phyloP scores from a whole-genome alignment of 2,888 invertebrate genomes.

The Synergus laeviventris region DNA sequence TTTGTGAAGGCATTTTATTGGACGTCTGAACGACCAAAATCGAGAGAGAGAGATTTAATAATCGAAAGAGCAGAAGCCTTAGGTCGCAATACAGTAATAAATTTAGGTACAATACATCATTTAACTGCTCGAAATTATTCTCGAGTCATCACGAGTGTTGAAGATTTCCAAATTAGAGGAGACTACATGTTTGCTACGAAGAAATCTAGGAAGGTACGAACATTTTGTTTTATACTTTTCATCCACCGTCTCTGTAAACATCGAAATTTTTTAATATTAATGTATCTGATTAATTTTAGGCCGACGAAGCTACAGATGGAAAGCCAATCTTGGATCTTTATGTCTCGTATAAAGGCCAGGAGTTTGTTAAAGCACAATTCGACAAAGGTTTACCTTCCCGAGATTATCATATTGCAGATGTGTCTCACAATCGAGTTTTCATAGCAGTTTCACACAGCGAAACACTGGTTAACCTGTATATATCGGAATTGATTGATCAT shows the following conservation, averaged over 20 bases:
- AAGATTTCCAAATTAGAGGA: constrained; percentile 89
- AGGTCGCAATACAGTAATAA: constrained; percentile 78
- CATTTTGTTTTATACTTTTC: constrained; percentile 26
- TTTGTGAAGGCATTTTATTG: constrained; percentile 89
- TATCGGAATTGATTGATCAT: constrained; percentile 84
- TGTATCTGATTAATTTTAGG: not conserved
- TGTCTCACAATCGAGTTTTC: constrained; percentile 87
- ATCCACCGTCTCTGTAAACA: not conserved
- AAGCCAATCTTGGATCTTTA: constrained; percentile 80
- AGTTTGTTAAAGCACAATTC: constrained; percentile 86
- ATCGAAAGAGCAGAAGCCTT: constrained; percentile 84
- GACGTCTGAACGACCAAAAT: constrained; percentile 78
- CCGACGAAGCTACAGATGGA: not conserved
- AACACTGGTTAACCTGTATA: constrained; percentile 86
- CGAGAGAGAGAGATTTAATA: constrained; percentile 76
- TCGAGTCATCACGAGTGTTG: constrained; percentile 82
- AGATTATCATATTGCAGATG: constrained; percentile 90
- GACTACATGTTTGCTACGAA: constrained; percentile 92
- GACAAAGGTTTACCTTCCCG: constrained; percentile 80
- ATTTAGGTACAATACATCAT: constrained; percentile 66
- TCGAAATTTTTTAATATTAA: not conserved
- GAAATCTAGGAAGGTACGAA: constrained; percentile 66
- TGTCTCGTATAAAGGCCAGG: constrained; percentile 86
- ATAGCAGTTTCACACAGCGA: constrained; percentile 89
- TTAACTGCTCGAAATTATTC: constrained; percentile 65